Base-by-base conservation (phyloP, 2,113 vertebrate species). In the Copsychus sechellarum region DNA sequence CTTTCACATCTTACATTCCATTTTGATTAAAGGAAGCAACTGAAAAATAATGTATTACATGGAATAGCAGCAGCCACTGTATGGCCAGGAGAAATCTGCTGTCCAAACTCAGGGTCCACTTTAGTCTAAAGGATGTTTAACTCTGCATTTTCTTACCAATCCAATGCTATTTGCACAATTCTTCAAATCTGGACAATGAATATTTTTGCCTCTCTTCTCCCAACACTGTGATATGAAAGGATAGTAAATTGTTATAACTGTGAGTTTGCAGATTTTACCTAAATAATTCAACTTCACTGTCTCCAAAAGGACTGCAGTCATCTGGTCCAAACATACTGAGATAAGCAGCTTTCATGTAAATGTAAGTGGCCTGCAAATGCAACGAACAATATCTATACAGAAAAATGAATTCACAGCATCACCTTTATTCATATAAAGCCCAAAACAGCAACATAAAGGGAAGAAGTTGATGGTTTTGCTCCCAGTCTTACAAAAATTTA, bases 291-390 rank as follows among this genome's bases (percentile, higher is more conserved):
- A 98, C 96, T 73, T 99, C 98, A 0, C 97, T 98, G 92, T 99
- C 99, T 83, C 98, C 99, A 31, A 99, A 99, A 5, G 99, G 98
- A 95, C 98, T 98, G 95, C 98, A 98, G 73, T 99, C 99, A 58
- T 99, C 98, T 89, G 97, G 86, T 88, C 97, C 98, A 95, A 99
- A 98, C 99, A 99, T 99, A 98, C 98, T 99, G 97, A 99, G 99
- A 97, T 99, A 99, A 95, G 99, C 98, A 51, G 98, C 99, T 98
- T 99, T 99, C 99, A 99, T 99, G 96, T 99, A 99, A 36, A 98
- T 98, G 43, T 99, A 99, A 70, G 99, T 99, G 36, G 99, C 99
- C 99, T 99, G 88, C 19, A 96, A 95, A 92, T 43, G 56, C 61
- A 92, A 95, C 48, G 47, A 86, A 95, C 18, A 91, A 71, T 58